Percentiles rank a stretch among this genome's conserved stretches.
These are phyloP conservation scores for Ypsolopha scabrella DNA, from an alignment of 2,888 invertebrate genomes.

Conservation along the genomic window DNA sequence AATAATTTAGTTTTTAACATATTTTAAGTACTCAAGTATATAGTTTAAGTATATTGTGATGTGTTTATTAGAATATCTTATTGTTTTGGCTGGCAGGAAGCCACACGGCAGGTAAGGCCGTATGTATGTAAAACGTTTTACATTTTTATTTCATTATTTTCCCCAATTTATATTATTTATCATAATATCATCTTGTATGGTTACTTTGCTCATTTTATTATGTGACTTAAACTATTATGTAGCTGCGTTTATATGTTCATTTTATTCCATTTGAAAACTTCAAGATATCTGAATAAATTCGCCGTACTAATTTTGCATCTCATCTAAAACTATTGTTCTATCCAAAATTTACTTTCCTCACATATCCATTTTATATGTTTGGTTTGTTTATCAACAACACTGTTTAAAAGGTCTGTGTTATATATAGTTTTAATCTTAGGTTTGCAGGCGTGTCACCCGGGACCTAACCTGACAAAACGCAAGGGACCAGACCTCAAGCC, in stretches of 20 bases:
- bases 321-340: no score
- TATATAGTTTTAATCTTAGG: constrained; percentile 55
- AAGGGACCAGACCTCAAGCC: constrained; percentile 91
- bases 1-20: not conserved
- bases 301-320: not conserved
- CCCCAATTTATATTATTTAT: constrained; percentile 2
- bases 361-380: not conserved
- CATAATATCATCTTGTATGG: not conserved
- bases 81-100: constrained; percentile 64
- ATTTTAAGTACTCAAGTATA: not conserved
- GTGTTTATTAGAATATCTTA: constrained; percentile 22
- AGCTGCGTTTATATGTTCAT: not conserved
- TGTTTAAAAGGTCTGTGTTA: not conserved
- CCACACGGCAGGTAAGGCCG: constrained; percentile 63
- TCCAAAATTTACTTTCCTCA: no score
- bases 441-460: constrained; percentile 90
- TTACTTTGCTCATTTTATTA: not conserved
- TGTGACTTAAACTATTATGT: not conserved
- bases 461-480: constrained; percentile 88
- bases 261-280: not conserved
- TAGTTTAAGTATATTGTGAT: constrained; percentile 2
- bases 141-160: not conserved
- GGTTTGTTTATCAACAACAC: not conserved
- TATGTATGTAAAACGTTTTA: constrained; percentile 5
- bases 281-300: not conserved